Evolutionary conservation across 1,140 invertebrate genomes (phyloP), one percentile per base, ranked within the genome.

Genomic region (Drosophila miranda): DNA sequence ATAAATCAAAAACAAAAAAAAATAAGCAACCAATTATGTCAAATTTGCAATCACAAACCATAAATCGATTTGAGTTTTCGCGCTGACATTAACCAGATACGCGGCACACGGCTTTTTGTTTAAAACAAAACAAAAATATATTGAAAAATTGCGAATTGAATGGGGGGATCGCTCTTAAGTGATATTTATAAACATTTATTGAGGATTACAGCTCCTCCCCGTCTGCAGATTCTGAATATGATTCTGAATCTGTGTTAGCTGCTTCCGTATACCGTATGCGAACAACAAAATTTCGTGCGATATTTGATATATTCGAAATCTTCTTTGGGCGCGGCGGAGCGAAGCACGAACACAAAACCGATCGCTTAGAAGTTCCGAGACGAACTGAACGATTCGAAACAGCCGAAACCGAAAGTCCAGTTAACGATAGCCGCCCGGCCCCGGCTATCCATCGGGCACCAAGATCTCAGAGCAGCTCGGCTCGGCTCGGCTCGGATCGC

Each of bases 311-410:
- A 63, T 54, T 57, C 60, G 54, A 63, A 41, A 42, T 51, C 21
- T 43, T 51, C 44, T 64, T 44, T 55, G 64, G 67, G 45, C 68
- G 68, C 72, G 68, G 78, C 78, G 34, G 34, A 38, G 34, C 34
- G 34, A 13, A 13, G 28, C 34, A 34, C 30, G 30, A 34, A 52
- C 21, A 42, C 34, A 43, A 83, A 83, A 84, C 81, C 58, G 76
- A 72, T 84, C 79, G 71, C 80, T 84, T 68, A 73, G 71, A 79
- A 79, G 81, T 86, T 55, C 79, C 80, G 79, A 84, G 81, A 84
- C 80, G 76, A 80, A 83, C 79, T 83, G 75, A 70, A 79, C 67
- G 74, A 60, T 58, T 50, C 41, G 52, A 38, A 38, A 38, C 64
- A 45, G 48, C 64, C 41, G 80, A 86, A 84, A 84, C 73, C 67